Evolutionary conservation across 2,797 vertebrate species (phyloP).

Genomic region (Apodemus agrarius): DNA sequence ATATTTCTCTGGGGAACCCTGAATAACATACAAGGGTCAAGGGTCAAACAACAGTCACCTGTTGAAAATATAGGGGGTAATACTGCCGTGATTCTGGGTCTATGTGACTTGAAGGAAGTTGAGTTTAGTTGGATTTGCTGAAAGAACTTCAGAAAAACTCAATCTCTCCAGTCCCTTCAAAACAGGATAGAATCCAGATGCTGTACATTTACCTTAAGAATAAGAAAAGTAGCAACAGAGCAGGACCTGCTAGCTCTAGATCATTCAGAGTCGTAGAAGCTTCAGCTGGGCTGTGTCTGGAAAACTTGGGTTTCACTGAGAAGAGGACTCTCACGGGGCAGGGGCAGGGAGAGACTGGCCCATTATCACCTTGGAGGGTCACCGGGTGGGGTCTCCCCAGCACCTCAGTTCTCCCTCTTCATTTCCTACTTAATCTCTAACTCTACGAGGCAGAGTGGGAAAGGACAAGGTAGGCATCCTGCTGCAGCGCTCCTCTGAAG

Average conservation of each 20-base stretch:
- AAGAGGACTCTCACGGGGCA: rapidly evolving
- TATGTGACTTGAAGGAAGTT: not conserved
- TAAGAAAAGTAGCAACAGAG: not conserved
- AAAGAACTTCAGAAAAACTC: not conserved
- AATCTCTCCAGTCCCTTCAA: not conserved
- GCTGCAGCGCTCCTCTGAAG: not conserved
- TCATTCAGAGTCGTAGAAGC: not conserved
- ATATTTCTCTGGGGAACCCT: not conserved
- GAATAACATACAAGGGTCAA: not conserved
- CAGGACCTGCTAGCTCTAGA: not conserved
- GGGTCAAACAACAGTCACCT: not conserved
- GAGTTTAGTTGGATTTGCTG: not conserved
- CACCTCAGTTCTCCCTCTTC: not conserved
- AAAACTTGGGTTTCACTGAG: not conserved
- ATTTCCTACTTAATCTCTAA: not conserved
- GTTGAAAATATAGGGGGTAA: not conserved
- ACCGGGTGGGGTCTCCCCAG: too few relatives aligned
- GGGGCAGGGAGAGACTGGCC: not conserved
- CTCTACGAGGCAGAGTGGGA: not conserved
- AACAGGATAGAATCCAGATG: not conserved
- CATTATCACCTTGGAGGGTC: not conserved
- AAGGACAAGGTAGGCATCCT: not conserved
- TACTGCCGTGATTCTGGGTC: not conserved
- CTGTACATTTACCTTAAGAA: not conserved
- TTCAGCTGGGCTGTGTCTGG: not conserved